Evolutionary conservation across 2,888 invertebrate genomes (phyloP), one percentile per base, ranked within the genome.

Genomic region (Papilio elwesi): DNA sequence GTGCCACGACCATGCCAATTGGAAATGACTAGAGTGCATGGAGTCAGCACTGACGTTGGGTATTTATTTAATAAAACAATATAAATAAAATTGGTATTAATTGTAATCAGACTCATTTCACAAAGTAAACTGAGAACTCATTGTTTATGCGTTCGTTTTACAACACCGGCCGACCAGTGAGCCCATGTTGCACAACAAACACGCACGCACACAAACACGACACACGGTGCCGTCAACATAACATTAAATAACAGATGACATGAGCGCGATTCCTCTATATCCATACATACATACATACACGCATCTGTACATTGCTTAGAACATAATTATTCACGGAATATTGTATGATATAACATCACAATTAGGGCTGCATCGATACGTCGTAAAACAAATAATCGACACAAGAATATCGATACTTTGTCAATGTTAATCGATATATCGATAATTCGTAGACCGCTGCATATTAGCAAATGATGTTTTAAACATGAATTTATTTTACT

Each of bases 81-180:
- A 80, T 75, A 64, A 76, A 76, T 78, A 78, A 80, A 83, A 83
- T 89, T 86, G 86, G 87, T 90, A 89, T 91, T 91, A 90, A 85
- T 89, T 82, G 90, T 92, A 93, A 90, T 93, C 90, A 90, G 90
- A 93, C 92, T 93, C 93, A 91, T 92, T 92, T 90, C 87, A 90
- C 88, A 90, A 91, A 88, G 87, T 87, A 91, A 89, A 90, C 88
- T 90, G 90, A 90, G 90, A 88, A 87, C 85, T 84, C 86, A 85
- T 82, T 81, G 78, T 80, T 77, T 78, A 75, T 43, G 74, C 83
- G 83, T 83, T 84, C 79, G 83, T 86, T 84, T 79, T 89, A 88
- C 90, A 89, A 86, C 79, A 85, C 81, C 84, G 85, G 83, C 81
- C 75, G n/a, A 47, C 55, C 0, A n/a, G 80, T 80, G 84, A 55